Conservation (phyloP, 2,113 vertebrate genomes). For the Hemicordylus capensis region DNA sequence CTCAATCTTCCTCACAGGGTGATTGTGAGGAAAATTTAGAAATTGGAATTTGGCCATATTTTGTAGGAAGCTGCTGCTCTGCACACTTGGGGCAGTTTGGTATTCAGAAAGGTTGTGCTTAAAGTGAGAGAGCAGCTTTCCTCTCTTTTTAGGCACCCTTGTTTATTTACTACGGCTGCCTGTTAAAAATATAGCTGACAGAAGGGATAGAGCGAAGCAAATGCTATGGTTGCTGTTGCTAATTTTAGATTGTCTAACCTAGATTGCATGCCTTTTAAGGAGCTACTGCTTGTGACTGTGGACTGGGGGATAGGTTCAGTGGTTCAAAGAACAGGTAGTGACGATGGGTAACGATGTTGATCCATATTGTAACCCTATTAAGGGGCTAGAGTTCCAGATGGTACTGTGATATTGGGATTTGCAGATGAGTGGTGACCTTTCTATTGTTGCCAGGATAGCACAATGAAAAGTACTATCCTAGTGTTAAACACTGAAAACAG, state of each 20-base stretch:
- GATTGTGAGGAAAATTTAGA: background rate
- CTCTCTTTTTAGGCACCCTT: background rate
- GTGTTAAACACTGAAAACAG: no score
- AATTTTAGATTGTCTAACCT: constrained; percentile 49
- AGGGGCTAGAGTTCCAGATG: background rate
- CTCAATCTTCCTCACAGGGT: background rate
- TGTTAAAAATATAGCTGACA: constrained; percentile 42
- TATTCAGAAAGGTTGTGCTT: background rate
- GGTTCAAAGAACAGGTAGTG: background rate
- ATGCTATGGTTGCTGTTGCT: constrained; percentile 24
- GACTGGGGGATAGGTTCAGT: background rate
- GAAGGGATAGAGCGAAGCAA: constrained; percentile 7
- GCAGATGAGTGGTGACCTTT: background rate
- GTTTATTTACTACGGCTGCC: background rate
- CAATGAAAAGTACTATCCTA: background rate
- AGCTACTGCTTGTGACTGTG: background rate
- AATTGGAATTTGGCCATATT: background rate
- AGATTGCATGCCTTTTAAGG: constrained; percentile 16
- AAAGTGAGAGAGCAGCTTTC: background rate
- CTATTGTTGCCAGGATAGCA: background rate
- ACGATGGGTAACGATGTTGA: background rate
- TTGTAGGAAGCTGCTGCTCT: background rate
- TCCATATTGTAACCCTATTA: background rate
- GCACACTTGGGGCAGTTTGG: background rate
- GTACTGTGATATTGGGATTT: background rate